These are phyloP conservation scores for Litocranius walleri DNA, from an alignment of 2,113 vertebrate genomes.

Conservation along the genomic window DNA sequence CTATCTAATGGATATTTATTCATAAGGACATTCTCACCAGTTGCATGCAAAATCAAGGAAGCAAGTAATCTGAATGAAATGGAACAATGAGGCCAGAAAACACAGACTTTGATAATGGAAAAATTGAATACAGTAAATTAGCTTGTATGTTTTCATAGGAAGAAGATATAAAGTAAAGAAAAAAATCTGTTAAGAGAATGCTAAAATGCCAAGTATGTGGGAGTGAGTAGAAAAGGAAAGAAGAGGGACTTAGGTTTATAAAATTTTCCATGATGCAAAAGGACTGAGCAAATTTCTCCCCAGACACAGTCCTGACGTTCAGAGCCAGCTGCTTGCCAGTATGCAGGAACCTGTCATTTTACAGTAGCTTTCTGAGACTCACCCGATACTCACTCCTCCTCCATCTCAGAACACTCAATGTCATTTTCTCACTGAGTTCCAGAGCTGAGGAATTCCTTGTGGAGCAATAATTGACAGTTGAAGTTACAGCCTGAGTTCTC, in stretches of 20 bases:
- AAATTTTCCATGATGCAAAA: conserved; percentile 74
- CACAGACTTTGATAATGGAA: background rate
- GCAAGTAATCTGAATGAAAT: background rate
- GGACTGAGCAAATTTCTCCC: background rate
- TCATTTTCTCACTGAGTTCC: background rate
- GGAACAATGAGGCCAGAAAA: background rate
- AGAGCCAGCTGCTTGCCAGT: background rate
- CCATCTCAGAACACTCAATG: background rate
- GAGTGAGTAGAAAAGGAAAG: conserved; percentile 7
- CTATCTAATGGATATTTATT: background rate
- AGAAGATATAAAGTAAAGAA: background rate
- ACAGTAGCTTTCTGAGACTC: background rate
- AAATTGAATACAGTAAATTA: background rate
- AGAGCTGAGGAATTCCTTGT: conserved; percentile 4
- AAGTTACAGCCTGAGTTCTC: background rate
- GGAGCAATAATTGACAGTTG: background rate
- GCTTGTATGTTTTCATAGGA: conserved; percentile 51
- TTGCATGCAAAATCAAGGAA: background rate
- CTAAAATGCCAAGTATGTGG: conserved; percentile 50
- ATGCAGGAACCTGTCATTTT: conserved; percentile 28
- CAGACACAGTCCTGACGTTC: background rate
- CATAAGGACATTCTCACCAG: background rate
- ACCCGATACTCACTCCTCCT: background rate
- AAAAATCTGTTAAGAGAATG: conserved; percentile 28
- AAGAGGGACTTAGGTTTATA: background rate